Base-by-base conservation (phyloP, 2,888 invertebrate species). In the Flabesymbios commensalis region DNA sequence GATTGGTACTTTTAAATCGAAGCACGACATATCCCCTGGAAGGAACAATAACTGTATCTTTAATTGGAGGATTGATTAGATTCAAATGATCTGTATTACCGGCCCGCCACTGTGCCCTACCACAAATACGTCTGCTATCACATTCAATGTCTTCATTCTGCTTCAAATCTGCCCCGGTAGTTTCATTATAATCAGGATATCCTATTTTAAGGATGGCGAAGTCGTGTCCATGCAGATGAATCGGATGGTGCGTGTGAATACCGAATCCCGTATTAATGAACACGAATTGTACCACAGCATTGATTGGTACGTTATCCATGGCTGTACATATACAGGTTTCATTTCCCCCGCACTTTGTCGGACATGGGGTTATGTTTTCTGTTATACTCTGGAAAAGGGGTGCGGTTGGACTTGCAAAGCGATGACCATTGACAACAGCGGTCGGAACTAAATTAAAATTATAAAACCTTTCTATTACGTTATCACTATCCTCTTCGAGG, bases 141-240 rank as follows among this genome's bases (percentile, higher is more conserved):
- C n/a, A n/a, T n/a, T n/a, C n/a, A n/a, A n/a, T n/a, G n/a, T n/a
- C n/a, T n/a, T n/a, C n/a, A n/a, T n/a, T n/a, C n/a, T n/a, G n/a
- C n/a, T n/a, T n/a, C n/a, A n/a, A n/a, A n/a, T n/a, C n/a, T n/a
- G n/a, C n/a, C n/a, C n/a, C n/a, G n/a, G n/a, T n/a, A n/a, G n/a
- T n/a, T n/a, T n/a, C n/a, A n/a, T n/a, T n/a, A n/a, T n/a, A n/a
- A n/a, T 26, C 49, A 7, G 49, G 49, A 33, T 54, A 41, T 7
- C 69, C 67, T 39, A 65, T 42, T 33, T 67, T 69, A 0, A 70
- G 2, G 1, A 70, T 68, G 28, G 66, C 42, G 61, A 68, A 70
- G 2, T 57, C 43, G 53, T 70, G 66, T 32, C 70, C 70, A 53
- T 70, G 70, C 51, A 70, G 48, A 60, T 70, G 70, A n/a, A 70